A percentile compares a stretch with the other conserved stretches of the same genome.
phyloP scores from a whole-genome alignment of 2,113 vertebrate genomes.

The Acinonyx jubatus region DNA sequence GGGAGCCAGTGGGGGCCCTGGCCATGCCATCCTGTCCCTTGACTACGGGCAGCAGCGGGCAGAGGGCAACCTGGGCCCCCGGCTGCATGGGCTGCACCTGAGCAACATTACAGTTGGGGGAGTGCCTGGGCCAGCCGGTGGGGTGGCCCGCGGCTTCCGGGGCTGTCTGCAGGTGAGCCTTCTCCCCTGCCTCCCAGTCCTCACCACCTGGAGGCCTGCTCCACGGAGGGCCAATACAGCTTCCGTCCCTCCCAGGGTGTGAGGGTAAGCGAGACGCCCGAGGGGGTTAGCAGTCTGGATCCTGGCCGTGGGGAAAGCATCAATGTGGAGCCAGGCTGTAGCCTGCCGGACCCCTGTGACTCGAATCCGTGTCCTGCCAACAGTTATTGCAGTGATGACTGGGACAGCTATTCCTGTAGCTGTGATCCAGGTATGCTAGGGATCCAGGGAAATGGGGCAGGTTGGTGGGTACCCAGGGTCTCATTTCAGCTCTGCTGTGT shows the following conservation, averaged over 20 bases:
- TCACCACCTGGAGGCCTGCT: neutral
- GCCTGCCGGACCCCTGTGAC: slow-evolving; percentile 91
- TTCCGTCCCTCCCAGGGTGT: slow-evolving; percentile 85
- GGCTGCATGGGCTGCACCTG: slow-evolving; percentile 89
- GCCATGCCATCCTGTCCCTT: slow-evolving; percentile 87
- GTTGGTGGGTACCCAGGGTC: neutral
- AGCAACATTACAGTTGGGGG: slow-evolving; percentile 89
- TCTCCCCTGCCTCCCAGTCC: neutral
- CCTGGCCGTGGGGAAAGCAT: slow-evolving; percentile 86
- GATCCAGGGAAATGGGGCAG: neutral
- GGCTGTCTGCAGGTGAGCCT: slow-evolving; percentile 93
- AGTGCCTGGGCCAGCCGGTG: slow-evolving; percentile 79
- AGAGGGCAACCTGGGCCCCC: slow-evolving; percentile 69
- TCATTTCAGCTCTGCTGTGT: neutral
- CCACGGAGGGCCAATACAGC: neutral
- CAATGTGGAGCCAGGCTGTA: slow-evolving; percentile 92
- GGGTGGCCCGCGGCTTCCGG: slow-evolving; percentile 90
- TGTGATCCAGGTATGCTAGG: slow-evolving; percentile 89
- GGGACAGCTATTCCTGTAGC: slow-evolving; percentile 94
- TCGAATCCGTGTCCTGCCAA: slow-evolving; percentile 92
- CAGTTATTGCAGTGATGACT: slow-evolving; percentile 93
- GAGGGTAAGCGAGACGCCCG: slow-evolving; percentile 84
- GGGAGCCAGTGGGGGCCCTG: slow-evolving; percentile 74
- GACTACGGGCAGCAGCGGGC: slow-evolving; percentile 93
- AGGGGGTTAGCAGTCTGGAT: slow-evolving; percentile 81